Evolutionary conservation across 2,113 vertebrate genomes (phyloP).

Genomic region (Coracopsis vasa): DNA sequence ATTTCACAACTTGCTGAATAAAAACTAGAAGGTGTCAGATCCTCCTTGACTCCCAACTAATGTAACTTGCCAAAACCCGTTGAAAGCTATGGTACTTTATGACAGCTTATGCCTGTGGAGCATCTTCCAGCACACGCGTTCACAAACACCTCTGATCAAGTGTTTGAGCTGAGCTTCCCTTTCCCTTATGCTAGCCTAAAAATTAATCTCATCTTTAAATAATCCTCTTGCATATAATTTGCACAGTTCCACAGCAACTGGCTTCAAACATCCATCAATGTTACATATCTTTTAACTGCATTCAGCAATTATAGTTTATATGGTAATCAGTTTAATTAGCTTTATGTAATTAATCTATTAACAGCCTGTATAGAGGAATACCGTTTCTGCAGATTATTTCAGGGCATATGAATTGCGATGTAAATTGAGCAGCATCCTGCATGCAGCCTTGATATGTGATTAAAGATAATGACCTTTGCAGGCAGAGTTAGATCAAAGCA

Average conservation of each 20-base stretch:
- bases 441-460: background rate
- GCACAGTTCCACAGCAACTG: background rate
- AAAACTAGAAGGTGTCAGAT: background rate
- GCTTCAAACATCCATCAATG: slow-evolving; percentile 2
- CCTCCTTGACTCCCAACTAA: background rate
- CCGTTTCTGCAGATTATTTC: slow-evolving; percentile 28
- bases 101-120: background rate
- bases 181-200: background rate
- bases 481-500: background rate
- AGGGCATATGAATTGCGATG: background rate
- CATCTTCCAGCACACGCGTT: background rate
- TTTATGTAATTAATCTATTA: slow-evolving; percentile 43
- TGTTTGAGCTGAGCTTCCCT: background rate
- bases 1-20: background rate
- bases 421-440: background rate
- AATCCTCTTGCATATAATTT: background rate
- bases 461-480: slow-evolving; percentile 1
- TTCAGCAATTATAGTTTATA: background rate
- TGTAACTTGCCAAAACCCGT: background rate
- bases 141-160: background rate
- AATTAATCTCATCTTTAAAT: slow-evolving; percentile 1
- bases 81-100: background rate
- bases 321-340: slow-evolving; percentile 28
- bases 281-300: background rate
- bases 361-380: background rate